Evolutionary conservation across 2,888 invertebrate genomes (phyloP).

Genomic region (Sussaba pulchella): DNA sequence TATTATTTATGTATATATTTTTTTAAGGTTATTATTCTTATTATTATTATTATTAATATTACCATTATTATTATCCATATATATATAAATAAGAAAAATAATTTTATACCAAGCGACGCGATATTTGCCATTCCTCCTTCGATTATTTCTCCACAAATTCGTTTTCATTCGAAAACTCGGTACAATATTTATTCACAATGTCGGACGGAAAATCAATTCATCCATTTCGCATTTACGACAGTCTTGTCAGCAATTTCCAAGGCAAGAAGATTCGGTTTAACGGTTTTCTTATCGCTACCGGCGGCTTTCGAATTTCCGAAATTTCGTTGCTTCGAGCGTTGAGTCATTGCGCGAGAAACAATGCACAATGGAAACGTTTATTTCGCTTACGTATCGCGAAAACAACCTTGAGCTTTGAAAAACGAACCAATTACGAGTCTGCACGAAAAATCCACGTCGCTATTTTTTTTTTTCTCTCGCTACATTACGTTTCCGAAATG

Average conservation of each 20-base stretch:
- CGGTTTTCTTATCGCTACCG: conserved; percentile 39
- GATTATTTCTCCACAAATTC: background rate
- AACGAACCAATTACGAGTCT: too few species aligned
- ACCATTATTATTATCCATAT: too few species aligned
- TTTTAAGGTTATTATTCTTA: too few species aligned
- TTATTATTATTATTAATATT: too few species aligned
- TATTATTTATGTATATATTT: too few species aligned
- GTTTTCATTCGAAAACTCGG: background rate
- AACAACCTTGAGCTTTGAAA: too few species aligned
- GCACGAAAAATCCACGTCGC: too few species aligned
- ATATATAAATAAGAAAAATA: background rate
- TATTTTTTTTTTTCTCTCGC: too few species aligned
- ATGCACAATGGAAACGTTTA: background rate
- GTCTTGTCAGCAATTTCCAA: conserved; percentile 22
- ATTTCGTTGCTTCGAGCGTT: conserved; percentile 15
- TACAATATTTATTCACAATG: background rate
- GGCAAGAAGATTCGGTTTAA: conserved; percentile 18
- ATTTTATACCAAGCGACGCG: background rate
- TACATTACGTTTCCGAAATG: too few species aligned
- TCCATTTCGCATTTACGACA: conserved; percentile 8
- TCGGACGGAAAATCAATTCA: conserved; percentile 20
- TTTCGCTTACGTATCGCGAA: background rate
- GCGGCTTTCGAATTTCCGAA: conserved; percentile 30
- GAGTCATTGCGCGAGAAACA: background rate
- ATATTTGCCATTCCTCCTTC: background rate